Conservation (phyloP, 92 coral and sea anemone genomes). For the Porites divaricata region DNA sequence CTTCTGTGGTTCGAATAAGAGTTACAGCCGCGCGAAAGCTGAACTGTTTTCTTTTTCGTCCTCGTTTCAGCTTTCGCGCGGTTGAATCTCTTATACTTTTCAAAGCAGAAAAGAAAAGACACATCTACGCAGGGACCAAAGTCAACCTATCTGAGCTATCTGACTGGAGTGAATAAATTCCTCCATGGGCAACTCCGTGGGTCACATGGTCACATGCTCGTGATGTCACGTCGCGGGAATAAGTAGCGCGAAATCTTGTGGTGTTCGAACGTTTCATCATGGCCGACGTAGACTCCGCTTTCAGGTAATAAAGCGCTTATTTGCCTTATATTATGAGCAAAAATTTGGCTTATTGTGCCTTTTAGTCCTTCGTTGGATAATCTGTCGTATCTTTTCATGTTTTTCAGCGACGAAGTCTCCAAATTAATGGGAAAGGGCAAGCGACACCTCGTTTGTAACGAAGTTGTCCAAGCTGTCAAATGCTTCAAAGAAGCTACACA, state of each 20-base stretch:
- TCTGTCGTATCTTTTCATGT: background rate
- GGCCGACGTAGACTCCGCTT: conserved; percentile 14
- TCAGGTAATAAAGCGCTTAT: conserved; percentile 11
- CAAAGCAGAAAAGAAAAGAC: no score
- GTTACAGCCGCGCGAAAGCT: no score
- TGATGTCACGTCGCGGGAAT: conserved; percentile 93
- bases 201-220: conserved; percentile 9
- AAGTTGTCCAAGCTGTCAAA: conserved; percentile 90
- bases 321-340: background rate
- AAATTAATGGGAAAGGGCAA: conserved; percentile 94
- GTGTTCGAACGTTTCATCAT: conserved; percentile 21
- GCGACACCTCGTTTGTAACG: conserved; percentile 89
- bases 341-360: background rate
- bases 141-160: background rate
- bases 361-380: background rate
- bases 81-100: no score
- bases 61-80: no score
- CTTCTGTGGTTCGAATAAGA: no score
- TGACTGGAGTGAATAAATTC: conserved; percentile 8
- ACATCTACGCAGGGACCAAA: no score
- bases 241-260: conserved; percentile 89
- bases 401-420: conserved; percentile 85
- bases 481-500: conserved; percentile 94
- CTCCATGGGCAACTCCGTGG: no score
- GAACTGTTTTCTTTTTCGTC: no score